Percentiles rank a stretch among this genome's conserved stretches.
Evolutionary conservation across 2,797 vertebrate genomes (phyloP).

Genomic region (Acridotheres tristis): DNA sequence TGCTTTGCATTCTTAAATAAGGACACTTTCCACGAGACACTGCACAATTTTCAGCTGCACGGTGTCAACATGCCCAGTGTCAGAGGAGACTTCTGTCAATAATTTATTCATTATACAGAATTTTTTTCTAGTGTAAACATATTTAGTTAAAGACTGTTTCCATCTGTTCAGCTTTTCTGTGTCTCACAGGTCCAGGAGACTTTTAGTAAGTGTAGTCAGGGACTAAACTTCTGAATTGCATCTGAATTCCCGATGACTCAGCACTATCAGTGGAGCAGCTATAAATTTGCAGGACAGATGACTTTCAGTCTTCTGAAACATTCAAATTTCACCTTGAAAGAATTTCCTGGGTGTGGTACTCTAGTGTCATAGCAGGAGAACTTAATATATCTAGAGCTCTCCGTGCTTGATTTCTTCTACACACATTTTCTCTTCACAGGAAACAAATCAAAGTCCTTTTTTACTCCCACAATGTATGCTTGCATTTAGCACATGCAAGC

Average conservation of each 20-base stretch:
- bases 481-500: background rate
- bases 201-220: background rate
- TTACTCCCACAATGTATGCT: fast-evolving
- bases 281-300: background rate
- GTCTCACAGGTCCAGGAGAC: background rate
- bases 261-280: background rate
- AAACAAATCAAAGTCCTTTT: background rate
- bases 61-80: background rate
- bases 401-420: background rate
- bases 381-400: background rate
- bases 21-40: background rate
- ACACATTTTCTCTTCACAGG: background rate
- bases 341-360: background rate
- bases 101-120: background rate
- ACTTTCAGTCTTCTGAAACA: background rate
- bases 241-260: background rate
- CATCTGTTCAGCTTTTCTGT: background rate
- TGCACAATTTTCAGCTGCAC: background rate
- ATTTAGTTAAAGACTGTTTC: background rate
- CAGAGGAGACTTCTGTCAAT: background rate
- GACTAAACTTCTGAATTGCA: background rate
- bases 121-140: background rate
- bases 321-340: background rate
- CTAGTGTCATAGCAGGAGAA: background rate
- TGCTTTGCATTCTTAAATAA: background rate